Base-by-base conservation (phyloP, 92 coral and sea anemone species). In the Nematostella vectensis region DNA sequence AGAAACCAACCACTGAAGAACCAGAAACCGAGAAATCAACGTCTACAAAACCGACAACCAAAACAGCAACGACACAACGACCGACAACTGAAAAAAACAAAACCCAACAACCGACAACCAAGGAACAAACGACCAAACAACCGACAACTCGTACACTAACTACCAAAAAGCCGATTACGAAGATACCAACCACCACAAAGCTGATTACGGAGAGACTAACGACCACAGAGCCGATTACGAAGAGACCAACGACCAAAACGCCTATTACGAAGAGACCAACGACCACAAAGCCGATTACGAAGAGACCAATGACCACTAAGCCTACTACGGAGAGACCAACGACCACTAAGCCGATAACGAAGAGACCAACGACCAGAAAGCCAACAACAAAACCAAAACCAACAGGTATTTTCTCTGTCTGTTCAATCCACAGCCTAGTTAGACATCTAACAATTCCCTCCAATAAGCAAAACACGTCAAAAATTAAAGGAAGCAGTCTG, bases 141-240 rank as follows among this genome's bases (percentile, higher is more conserved):
- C 67, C 67, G 25, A 29, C 54, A 23, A 48, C 61, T 15, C 29
- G 43, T 11, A 28, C 31, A 31, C 40, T 27, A 29, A 42, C 61
- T 6, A 56, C 37, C 23, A 61, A 54, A 0, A 38, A 51, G 29
- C 67, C 67, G 20, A 30, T 40, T n/a, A 48, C 54, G 16, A 56
- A 42, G 20, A 28, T 42, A 56, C 61, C 61, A 8, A 56, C 61
- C 23, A 61, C 67, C 16, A 61, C 67, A 1, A 30, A 61, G 10
- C 26, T 15, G n/a, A 59, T 54, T 0, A 27, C 66, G 2, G 31
- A 59, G 16, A 52, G 39, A 4, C 51, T 54, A 2, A 25, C 59
- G 10, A 56, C 61, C 45, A 31, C 61, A 29, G 16, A 29, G 33
- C 55, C 20, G 24, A 21, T 20, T 20, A 12, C 16, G 2, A 59